A percentile compares a stretch with the other conserved stretches of the same genome.
Evolutionary conservation across 1,140 invertebrate species (phyloP).

Genomic region (Polyergus mexicanus): DNA sequence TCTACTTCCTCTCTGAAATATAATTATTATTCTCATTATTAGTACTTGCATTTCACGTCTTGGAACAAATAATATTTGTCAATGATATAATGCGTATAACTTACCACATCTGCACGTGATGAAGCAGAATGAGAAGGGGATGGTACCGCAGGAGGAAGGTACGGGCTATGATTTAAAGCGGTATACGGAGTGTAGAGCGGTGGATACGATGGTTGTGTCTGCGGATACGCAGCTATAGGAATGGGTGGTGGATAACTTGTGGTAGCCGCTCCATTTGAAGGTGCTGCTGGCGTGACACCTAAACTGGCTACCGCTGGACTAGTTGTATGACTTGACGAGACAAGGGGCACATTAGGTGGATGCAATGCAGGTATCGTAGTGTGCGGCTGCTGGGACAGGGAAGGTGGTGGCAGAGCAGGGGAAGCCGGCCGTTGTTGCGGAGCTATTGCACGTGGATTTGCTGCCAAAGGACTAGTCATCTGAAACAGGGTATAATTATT

Average conservation of each 20-base stretch:
- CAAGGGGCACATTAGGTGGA: constrained; percentile 87
- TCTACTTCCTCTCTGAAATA: constrained; percentile 83
- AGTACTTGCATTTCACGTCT: background rate
- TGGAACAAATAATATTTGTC: background rate
- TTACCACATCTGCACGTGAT: constrained; percentile 88
- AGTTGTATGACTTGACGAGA: constrained; percentile 86
- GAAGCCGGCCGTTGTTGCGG: constrained; percentile 84
- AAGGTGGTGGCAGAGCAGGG: constrained; percentile 83
- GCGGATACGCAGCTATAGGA: constrained; percentile 87
- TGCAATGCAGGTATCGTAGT: constrained; percentile 87
- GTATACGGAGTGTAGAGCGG: constrained; percentile 92
- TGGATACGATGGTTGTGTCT: constrained; percentile 89
- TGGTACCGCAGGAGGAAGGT: constrained; percentile 88
- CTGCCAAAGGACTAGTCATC: constrained; percentile 87
- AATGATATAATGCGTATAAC: constrained; percentile 65
- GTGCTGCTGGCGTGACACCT: constrained; percentile 86
- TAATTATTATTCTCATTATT: constrained; percentile 36
- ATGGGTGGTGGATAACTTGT: constrained; percentile 84
- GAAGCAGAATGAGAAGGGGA: constrained; percentile 89
- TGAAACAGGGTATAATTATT: constrained; percentile 67
- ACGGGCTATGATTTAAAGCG: constrained; percentile 89
- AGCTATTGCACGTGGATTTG: constrained; percentile 86
- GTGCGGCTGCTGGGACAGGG: constrained; percentile 83
- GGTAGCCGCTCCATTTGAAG: constrained; percentile 86
- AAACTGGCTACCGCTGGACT: constrained; percentile 88